Conservation (phyloP, 1,140 invertebrate genomes). For the Pseudachorutes palmiensis region DNA sequence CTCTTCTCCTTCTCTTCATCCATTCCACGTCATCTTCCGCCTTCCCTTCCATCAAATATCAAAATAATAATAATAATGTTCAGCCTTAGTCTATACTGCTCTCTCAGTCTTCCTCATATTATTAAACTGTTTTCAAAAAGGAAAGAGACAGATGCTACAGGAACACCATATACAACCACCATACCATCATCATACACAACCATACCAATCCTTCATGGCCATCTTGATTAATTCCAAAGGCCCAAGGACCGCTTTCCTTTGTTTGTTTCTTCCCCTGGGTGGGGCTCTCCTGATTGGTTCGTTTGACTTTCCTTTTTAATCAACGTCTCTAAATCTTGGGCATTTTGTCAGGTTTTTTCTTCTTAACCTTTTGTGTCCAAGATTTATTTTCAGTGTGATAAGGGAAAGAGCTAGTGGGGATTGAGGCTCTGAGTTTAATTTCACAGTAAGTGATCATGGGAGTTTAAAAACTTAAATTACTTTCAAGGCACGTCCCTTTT, state of each 20-base stretch:
- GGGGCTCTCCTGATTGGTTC: no score
- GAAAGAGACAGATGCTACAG: no score
- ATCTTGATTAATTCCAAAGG: no score
- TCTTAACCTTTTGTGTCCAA: background rate
- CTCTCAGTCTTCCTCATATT: conserved; percentile 14
- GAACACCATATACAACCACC: no score
- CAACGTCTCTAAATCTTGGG: no score
- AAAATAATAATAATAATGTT: conserved; percentile 23
- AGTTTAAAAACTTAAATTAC: conserved; percentile 9
- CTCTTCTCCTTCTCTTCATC: background rate
- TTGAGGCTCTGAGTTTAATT: background rate
- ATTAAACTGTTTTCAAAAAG: no score
- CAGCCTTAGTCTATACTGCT: conserved; percentile 25
- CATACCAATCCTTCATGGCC: no score
- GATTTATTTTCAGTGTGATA: background rate
- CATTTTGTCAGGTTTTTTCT: background rate
- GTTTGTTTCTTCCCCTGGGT: no score
- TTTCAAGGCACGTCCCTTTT: background rate
- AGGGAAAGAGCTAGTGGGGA: background rate
- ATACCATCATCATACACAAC: no score
- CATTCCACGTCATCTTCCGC: background rate
- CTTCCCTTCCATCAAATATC: conserved; percentile 34
- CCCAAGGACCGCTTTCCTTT: no score
- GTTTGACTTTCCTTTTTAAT: no score
- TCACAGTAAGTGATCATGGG: conserved; percentile 9